These are phyloP conservation scores for Invenusta paracnida DNA, from an alignment of 2,888 invertebrate species.

Conservation along the genomic window DNA sequence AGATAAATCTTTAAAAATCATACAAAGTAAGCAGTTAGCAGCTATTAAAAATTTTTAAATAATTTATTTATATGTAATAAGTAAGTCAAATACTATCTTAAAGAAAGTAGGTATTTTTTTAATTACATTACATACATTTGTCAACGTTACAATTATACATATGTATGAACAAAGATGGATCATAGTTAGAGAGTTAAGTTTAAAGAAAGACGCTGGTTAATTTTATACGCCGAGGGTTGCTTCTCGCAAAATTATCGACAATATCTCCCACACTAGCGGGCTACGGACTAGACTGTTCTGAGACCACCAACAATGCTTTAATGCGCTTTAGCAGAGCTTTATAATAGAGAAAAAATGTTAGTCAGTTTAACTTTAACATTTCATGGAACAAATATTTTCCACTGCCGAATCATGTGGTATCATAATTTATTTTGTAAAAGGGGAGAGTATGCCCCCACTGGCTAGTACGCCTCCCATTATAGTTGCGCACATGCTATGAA, in stretches of 20 bases:
- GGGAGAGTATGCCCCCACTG: too few relatives aligned
- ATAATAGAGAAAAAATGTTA: too few relatives aligned
- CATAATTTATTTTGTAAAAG: too few relatives aligned
- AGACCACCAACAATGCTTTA: not conserved
- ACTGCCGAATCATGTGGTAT: too few relatives aligned
- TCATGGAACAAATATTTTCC: too few relatives aligned
- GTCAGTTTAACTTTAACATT: too few relatives aligned
- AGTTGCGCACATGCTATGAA: too few relatives aligned
- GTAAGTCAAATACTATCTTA: not conserved
- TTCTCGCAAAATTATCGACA: not conserved
- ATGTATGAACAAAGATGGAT: not conserved
- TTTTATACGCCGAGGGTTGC: not conserved
- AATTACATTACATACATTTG: not conserved
- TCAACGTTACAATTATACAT: not conserved
- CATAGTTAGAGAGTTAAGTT: not conserved
- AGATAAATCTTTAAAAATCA: not conserved
- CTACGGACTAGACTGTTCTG: not conserved
- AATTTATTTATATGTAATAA: not conserved
- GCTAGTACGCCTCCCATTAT: too few relatives aligned
- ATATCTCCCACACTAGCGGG: not conserved
- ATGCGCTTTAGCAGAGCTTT: too few relatives aligned
- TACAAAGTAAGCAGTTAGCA: not conserved
- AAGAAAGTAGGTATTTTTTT: not conserved
- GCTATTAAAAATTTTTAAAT: not conserved
- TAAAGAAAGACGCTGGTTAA: not conserved